These are phyloP conservation scores for Caenorhabditis tropicalis DNA, from an alignment of 1,140 invertebrate genomes.

Conservation along the genomic window DNA sequence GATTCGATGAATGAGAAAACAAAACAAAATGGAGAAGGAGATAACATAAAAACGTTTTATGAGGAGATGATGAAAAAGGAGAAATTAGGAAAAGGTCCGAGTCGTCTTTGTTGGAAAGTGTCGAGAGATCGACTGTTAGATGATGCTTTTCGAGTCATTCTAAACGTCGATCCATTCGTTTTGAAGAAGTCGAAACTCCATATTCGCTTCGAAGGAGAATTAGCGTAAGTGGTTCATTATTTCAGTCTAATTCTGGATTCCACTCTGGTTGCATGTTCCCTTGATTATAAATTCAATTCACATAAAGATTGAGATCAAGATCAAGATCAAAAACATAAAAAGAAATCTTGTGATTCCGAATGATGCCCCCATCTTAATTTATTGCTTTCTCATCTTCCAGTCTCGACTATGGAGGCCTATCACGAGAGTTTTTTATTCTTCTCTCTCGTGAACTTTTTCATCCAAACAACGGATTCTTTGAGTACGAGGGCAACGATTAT, in stretches of 20 bases:
- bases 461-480: constrained; percentile 26
- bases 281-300: no score
- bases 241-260: no score
- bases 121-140: constrained; percentile 4
- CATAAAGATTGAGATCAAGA: background rate
- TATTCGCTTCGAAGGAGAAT: constrained; percentile 22
- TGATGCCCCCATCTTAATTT: background rate
- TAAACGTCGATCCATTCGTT: constrained; percentile 30
- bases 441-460: constrained; percentile 20
- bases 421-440: constrained; percentile 30
- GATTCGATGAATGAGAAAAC: background rate
- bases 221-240: background rate
- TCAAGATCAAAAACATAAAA: background rate
- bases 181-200: constrained; percentile 6
- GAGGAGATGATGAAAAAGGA: constrained; percentile 20
- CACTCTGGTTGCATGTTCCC: background rate
- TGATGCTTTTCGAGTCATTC: constrained; percentile 3
- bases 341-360: background rate
- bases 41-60: background rate
- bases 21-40: background rate
- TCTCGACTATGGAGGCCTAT: constrained; percentile 26
- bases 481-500: constrained; percentile 27
- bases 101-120: constrained; percentile 5
- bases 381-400: background rate
- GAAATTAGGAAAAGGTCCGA: constrained; percentile 10